Base-by-base conservation (phyloP, 1,140 invertebrate species). In the Drosophila equinoxialis region DNA sequence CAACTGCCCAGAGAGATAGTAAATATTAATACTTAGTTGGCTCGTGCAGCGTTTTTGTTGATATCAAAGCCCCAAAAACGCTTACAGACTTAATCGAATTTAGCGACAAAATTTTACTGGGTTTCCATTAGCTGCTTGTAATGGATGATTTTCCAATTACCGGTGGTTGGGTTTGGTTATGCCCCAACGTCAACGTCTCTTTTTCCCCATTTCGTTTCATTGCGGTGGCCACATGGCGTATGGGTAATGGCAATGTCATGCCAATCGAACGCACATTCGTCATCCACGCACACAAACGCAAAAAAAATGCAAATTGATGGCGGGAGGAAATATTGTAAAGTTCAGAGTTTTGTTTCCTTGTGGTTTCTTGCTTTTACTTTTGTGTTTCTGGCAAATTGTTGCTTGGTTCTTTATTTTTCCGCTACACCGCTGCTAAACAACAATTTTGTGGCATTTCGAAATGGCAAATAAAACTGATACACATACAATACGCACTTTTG, bases 101-200 rank as follows among this genome's bases (percentile, higher is more conserved):
- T 79, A 76, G 82, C 79, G 77, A 86, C 71, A 87, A 51, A 30
- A 81, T 86, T 87, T 83, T 57, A 85, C 80, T 74, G 69, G 67
- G 60, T 87, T 83, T 86, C 82, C 82, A 86, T 86, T 87, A 87
- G 83, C 62, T 69, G 76, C 64, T 86, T 65, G 83, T 86, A 86
- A 86, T 87, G 84, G 83, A 79, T 87, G 82, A 87, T 86, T 86
- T 86, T 87, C 83, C 82, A 86, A 86, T 86, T 86, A 86, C 82
- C 82, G 82, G 82, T 39, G 37, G 10, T 39, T 39, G 11, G 3
- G 11, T 11, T 39, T 39, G 37, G 10, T 81, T 68, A 71, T 74
- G 33, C 79, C 66, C 48, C 30, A 30, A 45, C 20, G 72, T 30
- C 30, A 30, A 39, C 51, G 20, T 39, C 37, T 41, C 23, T 17